phyloP scores from a whole-genome alignment of 1,140 invertebrate genomes.

The Drosophila ohnishii region DNA sequence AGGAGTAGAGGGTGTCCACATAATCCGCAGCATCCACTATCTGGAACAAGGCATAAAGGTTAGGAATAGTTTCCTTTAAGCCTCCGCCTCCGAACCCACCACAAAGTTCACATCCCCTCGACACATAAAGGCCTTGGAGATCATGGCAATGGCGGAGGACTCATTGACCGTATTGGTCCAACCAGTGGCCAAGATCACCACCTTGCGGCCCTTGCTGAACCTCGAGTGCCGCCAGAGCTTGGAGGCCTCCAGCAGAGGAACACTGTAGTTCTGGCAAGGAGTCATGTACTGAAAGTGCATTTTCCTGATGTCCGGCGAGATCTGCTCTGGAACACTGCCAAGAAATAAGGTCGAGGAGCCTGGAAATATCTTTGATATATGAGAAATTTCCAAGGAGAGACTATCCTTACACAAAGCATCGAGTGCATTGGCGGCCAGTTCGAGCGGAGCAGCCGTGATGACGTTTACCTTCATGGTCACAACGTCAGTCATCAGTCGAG shows the following conservation, averaged over 20 bases:
- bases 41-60: conserved; percentile 6
- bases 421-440: conserved; percentile 46
- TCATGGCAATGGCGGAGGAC: conserved; percentile 60
- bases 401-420: conserved; percentile 55
- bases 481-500: conserved; percentile 47
- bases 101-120: conserved; percentile 73
- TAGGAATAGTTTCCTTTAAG: neutral
- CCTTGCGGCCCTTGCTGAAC: conserved; percentile 57
- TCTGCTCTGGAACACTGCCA: conserved; percentile 44
- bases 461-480: conserved; percentile 54
- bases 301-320: conserved; percentile 66
- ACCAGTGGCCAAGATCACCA: conserved; percentile 70
- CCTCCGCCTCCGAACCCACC: conserved; percentile 27
- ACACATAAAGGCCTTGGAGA: conserved; percentile 70
- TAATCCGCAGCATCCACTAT: conserved; percentile 73
- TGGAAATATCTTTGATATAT: conserved; percentile 11
- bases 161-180: conserved; percentile 73
- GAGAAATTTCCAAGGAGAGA: neutral
- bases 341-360: conserved; percentile 63
- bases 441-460: conserved; percentile 56
- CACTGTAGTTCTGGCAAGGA: conserved; percentile 64
- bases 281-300: conserved; percentile 78
- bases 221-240: conserved; percentile 59
- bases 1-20: conserved; percentile 79
- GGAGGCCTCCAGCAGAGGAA: conserved; percentile 59